Evolutionary conservation across 2,113 vertebrate species (phyloP).

Genomic region (Calonectris borealis): DNA sequence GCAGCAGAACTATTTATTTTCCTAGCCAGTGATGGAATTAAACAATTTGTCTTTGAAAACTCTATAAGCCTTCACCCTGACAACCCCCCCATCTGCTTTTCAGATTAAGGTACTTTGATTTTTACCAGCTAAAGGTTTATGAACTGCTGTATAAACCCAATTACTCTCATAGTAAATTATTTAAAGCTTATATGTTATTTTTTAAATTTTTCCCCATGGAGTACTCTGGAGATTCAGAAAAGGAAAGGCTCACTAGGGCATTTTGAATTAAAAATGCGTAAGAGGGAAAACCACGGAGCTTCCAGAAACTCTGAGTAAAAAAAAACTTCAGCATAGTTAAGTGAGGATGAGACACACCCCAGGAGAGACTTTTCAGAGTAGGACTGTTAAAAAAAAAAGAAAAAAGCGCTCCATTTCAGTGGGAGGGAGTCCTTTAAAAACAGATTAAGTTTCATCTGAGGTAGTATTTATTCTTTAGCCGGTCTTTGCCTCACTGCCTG

Average conservation of each 20-base stretch:
- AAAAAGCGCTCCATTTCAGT: not conserved
- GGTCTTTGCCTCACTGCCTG: not conserved
- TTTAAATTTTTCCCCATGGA: slow-evolving; percentile 47
- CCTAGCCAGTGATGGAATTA: slow-evolving; percentile 71
- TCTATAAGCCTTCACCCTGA: slow-evolving; percentile 62
- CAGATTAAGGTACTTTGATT: slow-evolving; percentile 76
- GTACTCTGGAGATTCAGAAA: slow-evolving; percentile 18
- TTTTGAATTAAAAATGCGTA: slow-evolving; percentile 5
- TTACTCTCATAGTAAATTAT: slow-evolving; percentile 75
- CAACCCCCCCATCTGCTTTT: slow-evolving; percentile 69
- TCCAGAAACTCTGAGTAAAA: not conserved
- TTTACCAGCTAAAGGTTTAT: slow-evolving; percentile 76
- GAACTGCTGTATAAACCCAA: slow-evolving; percentile 69
- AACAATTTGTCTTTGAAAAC: slow-evolving; percentile 76
- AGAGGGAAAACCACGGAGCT: slow-evolving; percentile 28
- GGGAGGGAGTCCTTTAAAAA: slow-evolving; percentile 13
- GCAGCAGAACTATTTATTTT: slow-evolving; percentile 75
- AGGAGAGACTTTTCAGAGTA: not conserved
- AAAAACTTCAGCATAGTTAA: not conserved
- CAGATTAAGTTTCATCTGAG: slow-evolving; percentile 38
- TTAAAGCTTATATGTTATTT: slow-evolving; percentile 70
- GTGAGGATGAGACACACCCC: not conserved
- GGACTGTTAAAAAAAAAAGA: not conserved
- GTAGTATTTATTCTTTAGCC: not conserved
- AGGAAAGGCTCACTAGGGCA: slow-evolving; percentile 33